These are phyloP conservation scores for Cotesia congregata DNA, from an alignment of 2,888 invertebrate genomes.

Conservation along the genomic window DNA sequence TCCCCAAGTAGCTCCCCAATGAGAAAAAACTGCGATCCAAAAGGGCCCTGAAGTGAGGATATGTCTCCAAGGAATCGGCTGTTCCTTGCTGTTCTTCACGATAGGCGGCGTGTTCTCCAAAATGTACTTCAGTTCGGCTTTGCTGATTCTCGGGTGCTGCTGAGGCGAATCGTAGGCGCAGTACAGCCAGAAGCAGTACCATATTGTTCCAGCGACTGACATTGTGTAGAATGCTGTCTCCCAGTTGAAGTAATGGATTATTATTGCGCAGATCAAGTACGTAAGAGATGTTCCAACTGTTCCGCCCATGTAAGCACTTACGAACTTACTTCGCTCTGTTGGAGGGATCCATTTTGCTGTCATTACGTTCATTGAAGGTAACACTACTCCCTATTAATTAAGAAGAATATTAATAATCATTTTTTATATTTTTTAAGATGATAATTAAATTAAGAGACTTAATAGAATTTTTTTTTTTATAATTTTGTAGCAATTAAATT, in stretches of 20 bases:
- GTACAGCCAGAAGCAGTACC: constrained; percentile 76
- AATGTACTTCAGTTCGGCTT: constrained; percentile 75
- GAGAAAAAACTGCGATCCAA: constrained; percentile 77
- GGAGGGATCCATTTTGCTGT: constrained; percentile 85
- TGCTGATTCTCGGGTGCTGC: constrained; percentile 77
- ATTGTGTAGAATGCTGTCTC: constrained; percentile 78
- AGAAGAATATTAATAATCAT: not conserved
- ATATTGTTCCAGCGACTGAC: constrained; percentile 74
- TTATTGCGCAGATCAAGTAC: constrained; percentile 78
- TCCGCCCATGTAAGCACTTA: constrained; percentile 75
- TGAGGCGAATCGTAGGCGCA: constrained; percentile 78
- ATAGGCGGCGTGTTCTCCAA: constrained; percentile 72
- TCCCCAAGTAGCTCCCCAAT: constrained; percentile 80
- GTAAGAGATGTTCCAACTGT: constrained; percentile 76
- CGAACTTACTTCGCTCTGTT: constrained; percentile 79
- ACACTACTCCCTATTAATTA: constrained; percentile 73
- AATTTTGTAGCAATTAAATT: no score
- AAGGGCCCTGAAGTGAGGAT: constrained; percentile 75
- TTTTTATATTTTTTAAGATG: not conserved
- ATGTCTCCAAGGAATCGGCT: constrained; percentile 74
- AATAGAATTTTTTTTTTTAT: no score
- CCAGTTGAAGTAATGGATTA: constrained; percentile 78
- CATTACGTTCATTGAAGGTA: constrained; percentile 82
- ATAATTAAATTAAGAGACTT: no score
- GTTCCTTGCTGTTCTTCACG: constrained; percentile 43